Evolutionary conservation across 2,888 invertebrate species (phyloP).

Genomic region (Trichopoda pennipes): DNA sequence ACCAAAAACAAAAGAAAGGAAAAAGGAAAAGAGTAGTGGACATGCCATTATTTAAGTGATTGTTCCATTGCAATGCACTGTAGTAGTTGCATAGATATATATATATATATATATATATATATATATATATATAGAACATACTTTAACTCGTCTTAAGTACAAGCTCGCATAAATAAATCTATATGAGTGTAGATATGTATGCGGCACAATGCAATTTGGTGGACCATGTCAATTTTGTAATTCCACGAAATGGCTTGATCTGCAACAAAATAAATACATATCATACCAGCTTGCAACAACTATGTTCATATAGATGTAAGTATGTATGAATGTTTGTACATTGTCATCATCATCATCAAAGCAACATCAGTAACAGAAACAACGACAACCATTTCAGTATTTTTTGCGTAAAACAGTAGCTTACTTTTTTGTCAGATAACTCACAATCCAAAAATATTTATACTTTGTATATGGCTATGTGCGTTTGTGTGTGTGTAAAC

Average conservation of each 20-base stretch:
- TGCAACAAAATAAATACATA: slow-evolving; percentile 60
- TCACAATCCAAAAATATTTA: slow-evolving; percentile 67
- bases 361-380: not conserved
- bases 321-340: slow-evolving; percentile 16
- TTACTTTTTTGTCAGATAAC: slow-evolving; percentile 67
- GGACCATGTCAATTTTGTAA: slow-evolving; percentile 78
- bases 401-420: slow-evolving; percentile 68
- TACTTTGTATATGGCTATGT: slow-evolving; percentile 67
- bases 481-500: slow-evolving; percentile 57
- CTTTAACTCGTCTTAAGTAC: not conserved
- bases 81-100: no score
- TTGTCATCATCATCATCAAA: slow-evolving; percentile 35
- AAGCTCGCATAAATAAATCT: no score
- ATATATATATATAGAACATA: slow-evolving; percentile 10
- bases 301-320: slow-evolving; percentile 23
- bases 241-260: slow-evolving; percentile 77
- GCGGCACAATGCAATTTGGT: slow-evolving; percentile 61
- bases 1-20: not conserved
- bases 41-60: slow-evolving; percentile 69
- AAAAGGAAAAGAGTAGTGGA: slow-evolving; percentile 46
- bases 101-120: no score
- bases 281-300: slow-evolving; percentile 54
- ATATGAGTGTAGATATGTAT: not conserved
- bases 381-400: slow-evolving; percentile 42
- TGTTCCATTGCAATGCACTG: slow-evolving; percentile 61